Conservation (phyloP, 2,113 vertebrate species). For the Ophthalmolycus amberensis region DNA sequence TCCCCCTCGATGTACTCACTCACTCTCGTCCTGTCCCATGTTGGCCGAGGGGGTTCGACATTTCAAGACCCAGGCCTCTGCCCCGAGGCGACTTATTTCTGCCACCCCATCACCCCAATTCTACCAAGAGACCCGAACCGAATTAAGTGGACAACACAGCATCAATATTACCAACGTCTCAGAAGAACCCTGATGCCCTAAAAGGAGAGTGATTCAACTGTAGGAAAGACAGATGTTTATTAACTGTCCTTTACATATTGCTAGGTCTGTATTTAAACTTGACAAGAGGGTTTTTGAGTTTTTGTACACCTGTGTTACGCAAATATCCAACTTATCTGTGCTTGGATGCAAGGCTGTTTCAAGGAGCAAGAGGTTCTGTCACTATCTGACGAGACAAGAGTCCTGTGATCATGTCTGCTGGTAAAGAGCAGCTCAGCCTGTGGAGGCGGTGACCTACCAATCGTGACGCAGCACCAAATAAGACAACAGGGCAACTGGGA, state of each 20-base stretch:
- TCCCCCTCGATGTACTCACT: slow-evolving; percentile 54
- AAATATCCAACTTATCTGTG: slow-evolving; percentile 4
- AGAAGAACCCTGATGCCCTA: neutral
- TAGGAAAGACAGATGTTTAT: neutral
- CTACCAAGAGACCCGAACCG: slow-evolving; percentile 35
- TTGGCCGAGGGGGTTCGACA: slow-evolving; percentile 64
- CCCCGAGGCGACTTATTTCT: slow-evolving; percentile 59
- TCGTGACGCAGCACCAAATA: slow-evolving; percentile 37
- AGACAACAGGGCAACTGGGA: slow-evolving; percentile 51
- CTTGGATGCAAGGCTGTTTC: slow-evolving; percentile 1
- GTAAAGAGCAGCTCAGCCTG: slow-evolving; percentile 42
- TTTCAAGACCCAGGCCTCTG: slow-evolving; percentile 69
- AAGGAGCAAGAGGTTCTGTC: slow-evolving; percentile 20
- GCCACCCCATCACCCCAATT: slow-evolving; percentile 52
- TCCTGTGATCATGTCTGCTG: slow-evolving; percentile 37
- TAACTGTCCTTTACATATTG: no score
- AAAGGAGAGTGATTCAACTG: slow-evolving; percentile 2
- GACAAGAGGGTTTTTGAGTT: neutral
- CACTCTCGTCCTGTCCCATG: slow-evolving; percentile 58
- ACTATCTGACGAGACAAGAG: slow-evolving; percentile 28
- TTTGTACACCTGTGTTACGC: neutral
- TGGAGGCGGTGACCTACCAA: slow-evolving; percentile 65
- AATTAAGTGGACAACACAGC: slow-evolving; percentile 27
- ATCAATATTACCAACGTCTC: neutral
- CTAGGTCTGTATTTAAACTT: neutral